A percentile compares a stretch with the other conserved stretches of the same genome.
Evolutionary conservation across 2,888 invertebrate genomes (phyloP).

Genomic region (Stictocephala bisonia): DNA sequence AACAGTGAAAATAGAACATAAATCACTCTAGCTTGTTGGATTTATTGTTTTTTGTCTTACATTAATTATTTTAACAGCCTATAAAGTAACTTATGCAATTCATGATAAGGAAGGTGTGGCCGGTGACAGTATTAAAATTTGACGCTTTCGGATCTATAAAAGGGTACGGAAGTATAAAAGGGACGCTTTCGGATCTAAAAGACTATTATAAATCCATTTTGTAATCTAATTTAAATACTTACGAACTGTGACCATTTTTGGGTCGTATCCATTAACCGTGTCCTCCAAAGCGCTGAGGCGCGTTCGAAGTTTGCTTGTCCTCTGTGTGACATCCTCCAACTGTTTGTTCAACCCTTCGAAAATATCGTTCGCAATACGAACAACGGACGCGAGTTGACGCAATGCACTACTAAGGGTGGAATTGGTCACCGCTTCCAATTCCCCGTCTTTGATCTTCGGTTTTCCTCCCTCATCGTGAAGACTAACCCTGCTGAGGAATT

Average conservation of each 20-base stretch:
- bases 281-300: constrained; percentile 78
- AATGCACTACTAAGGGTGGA: constrained; percentile 86
- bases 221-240: constrained; percentile 73
- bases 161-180: too few relatives aligned
- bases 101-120: too few relatives aligned
- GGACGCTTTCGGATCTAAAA: too few relatives aligned
- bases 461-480: constrained; percentile 72
- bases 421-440: constrained; percentile 88
- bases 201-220: too few relatives aligned
- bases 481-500: constrained; percentile 77
- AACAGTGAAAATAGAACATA: too few relatives aligned
- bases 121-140: too few relatives aligned
- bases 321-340: constrained; percentile 77
- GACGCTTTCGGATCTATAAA: too few relatives aligned
- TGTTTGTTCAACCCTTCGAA: constrained; percentile 84
- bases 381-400: constrained; percentile 86
- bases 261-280: constrained; percentile 80
- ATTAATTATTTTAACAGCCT: too few relatives aligned
- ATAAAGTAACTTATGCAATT: too few relatives aligned
- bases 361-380: constrained; percentile 85
- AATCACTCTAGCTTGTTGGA: too few relatives aligned
- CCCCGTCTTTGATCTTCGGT: constrained; percentile 74
- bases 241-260: constrained; percentile 94
- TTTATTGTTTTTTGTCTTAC: too few relatives aligned
- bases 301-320: constrained; percentile 77